These are phyloP conservation scores for Rhinopithecus roxellana DNA, from an alignment of 2,113 vertebrate genomes.

Conservation along the genomic window DNA sequence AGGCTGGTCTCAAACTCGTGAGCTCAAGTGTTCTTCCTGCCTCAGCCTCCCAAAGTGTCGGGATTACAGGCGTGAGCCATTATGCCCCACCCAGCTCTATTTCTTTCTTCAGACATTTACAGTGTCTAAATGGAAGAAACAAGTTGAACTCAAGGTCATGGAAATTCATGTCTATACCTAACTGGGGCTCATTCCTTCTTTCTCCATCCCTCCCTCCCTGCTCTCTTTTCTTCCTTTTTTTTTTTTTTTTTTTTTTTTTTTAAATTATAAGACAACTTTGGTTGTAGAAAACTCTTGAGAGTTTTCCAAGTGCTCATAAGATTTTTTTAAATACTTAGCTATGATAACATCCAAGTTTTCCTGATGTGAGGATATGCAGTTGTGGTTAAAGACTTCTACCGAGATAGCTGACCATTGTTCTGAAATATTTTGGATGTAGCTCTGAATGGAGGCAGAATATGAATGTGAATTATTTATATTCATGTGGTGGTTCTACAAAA, in stretches of 20 bases:
- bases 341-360: neutral
- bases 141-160: neutral
- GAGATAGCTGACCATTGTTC: too few relatives aligned
- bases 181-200: neutral
- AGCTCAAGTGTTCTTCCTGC: too few relatives aligned
- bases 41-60: too few relatives aligned
- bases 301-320: neutral
- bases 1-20: too few relatives aligned
- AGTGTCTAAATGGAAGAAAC: neutral
- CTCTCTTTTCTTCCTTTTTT: fast-evolving
- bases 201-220: fast-evolving
- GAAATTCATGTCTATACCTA: neutral
- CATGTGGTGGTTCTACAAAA: neutral
- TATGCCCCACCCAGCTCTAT: too few relatives aligned
- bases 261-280: neutral
- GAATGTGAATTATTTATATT: neutral
- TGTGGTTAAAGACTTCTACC: neutral
- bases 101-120: neutral
- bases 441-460: neutral
- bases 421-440: neutral
- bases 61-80: too few relatives aligned
- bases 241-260: neutral
- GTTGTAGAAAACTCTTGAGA: neutral
- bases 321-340: neutral
- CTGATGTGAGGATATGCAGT: neutral